Base-by-base conservation (phyloP, 2,797 vertebrate species). In the Parambassis ranga region DNA sequence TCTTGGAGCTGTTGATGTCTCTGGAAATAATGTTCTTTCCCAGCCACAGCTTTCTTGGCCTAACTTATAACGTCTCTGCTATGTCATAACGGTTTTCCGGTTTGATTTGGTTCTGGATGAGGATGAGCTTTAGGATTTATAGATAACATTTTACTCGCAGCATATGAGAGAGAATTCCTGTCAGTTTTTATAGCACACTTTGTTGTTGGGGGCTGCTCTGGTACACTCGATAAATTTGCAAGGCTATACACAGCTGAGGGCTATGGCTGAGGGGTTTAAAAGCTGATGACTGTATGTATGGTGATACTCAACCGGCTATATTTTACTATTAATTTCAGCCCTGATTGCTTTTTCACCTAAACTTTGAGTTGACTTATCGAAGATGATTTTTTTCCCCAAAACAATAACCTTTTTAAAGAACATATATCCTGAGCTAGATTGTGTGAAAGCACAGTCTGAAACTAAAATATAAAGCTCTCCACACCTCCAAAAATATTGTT, bases 81-180 rank as follows among this genome's bases (percentile, higher is more conserved):
- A 55, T 35, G 26, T 39, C 22, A 75, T 65, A 68, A 79, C 20
- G 61, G 30, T 78, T 80, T 63, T 80, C 60, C 62, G 42, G 66
- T 65, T 41, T 49, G 68, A 81, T 81, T 80, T 70, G 73, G 77
- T 65, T 74, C 32, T 43, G 65, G 74, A 65, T 65, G 55, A 27
- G 50, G 70, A 80, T 58, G 70, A 76, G 77, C 65, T 44, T 52
- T 48, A 69, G 69, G 73, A 86, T 73, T 65, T 48, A 35, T 16
- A 63, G 79, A 83, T 78, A 78, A 71, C 57, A 56, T 72, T 78
- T 87, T 52, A 76, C 65, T 79, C 43, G 35, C 36, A 80, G 81
- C 64, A 23, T 13, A 67, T 50, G 35, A 51, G 69, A 59, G 65
- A 67, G 20, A 71, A 62, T 65, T 53, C 46, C 72, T 61, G 79